These are phyloP conservation scores for Tadarida brasiliensis DNA, from an alignment of 2,797 vertebrate genomes.

Conservation along the genomic window DNA sequence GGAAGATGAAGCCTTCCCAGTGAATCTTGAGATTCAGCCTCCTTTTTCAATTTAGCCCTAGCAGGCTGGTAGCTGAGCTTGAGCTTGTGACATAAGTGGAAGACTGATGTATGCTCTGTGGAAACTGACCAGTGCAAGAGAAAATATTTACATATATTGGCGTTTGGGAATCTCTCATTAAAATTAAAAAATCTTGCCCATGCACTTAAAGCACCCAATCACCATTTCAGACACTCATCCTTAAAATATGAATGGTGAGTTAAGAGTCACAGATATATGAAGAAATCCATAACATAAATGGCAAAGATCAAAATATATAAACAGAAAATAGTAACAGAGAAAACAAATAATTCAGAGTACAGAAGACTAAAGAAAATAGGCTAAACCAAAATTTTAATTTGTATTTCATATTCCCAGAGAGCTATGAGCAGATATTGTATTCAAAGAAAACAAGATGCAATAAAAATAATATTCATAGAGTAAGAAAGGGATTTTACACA, in stretches of 20 bases:
- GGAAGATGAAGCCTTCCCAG: not conserved
- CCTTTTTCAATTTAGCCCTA: not conserved
- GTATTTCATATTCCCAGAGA: not conserved
- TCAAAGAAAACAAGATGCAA: not conserved
- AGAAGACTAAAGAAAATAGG: slow-evolving; percentile 3
- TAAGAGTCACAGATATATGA: not conserved
- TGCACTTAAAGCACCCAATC: not conserved
- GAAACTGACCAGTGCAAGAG: not conserved
- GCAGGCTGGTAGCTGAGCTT: not conserved
- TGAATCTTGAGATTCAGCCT: slow-evolving; percentile 11
- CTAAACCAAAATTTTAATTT: not conserved
- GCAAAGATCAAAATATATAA: slow-evolving; percentile 15
- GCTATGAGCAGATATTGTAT: not conserved
- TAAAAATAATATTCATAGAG: not conserved
- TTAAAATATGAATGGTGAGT: slow-evolving; percentile 19
- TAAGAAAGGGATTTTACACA: not conserved
- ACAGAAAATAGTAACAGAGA: not conserved
- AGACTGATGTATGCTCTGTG: not conserved
- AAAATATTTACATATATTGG: slow-evolving; percentile 16
- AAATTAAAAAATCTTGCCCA: not conserved
- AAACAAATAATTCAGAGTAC: not conserved
- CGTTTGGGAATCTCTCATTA: slow-evolving; percentile 30
- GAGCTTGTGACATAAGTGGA: not conserved
- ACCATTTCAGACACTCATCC: not conserved
- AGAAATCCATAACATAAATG: not conserved